Evolutionary conservation across 2,888 invertebrate genomes (phyloP).

Genomic region (Drosophila infuscata): DNA sequence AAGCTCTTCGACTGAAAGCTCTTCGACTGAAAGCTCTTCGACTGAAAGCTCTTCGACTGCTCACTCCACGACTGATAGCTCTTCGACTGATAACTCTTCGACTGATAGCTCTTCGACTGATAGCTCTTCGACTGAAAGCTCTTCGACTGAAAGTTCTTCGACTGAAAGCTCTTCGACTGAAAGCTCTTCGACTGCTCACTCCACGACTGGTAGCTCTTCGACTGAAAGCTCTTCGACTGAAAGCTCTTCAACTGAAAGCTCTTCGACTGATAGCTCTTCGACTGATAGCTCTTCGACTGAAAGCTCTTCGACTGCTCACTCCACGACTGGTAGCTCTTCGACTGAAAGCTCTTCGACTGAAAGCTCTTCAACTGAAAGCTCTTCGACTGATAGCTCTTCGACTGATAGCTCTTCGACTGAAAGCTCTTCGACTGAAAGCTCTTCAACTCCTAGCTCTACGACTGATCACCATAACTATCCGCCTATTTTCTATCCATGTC

Average conservation of each 20-base stretch:
- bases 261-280: neutral
- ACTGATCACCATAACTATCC: no score
- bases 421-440: neutral
- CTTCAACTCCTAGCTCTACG: neutral
- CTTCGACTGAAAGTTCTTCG: neutral
- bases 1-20: no score
- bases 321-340: no score
- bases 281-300: neutral
- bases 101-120: neutral
- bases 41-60: neutral
- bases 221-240: neutral
- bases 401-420: neutral
- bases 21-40: fast-evolving
- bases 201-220: neutral
- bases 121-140: neutral
- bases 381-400: neutral
- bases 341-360: neutral
- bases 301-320: no score
- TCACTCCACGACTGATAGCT: no score
- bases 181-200: no score
- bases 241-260: neutral
- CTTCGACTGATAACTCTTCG: neutral
- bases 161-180: neutral
- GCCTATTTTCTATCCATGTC: no score
- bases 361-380: neutral